These are phyloP conservation scores for Sanderia malayensis DNA, from an alignment of 30 jellyfish, hydroid and myxozoan species.

Conservation along the genomic window DNA sequence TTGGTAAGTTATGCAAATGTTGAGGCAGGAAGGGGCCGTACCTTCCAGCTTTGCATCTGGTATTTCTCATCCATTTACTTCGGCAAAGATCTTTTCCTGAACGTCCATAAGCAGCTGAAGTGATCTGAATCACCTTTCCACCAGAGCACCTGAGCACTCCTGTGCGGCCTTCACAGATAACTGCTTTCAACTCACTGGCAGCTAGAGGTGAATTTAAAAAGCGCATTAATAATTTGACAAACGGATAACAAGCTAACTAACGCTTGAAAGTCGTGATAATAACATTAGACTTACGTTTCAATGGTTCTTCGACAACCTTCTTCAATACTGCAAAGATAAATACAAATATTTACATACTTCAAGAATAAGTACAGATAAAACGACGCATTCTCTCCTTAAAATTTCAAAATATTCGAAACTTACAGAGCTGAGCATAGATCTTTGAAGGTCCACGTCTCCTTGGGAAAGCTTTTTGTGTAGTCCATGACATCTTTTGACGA, in stretches of 20 bases:
- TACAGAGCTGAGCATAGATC: slow-evolving; percentile 52
- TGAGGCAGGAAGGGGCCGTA: no score
- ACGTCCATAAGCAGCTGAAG: slow-evolving; percentile 53
- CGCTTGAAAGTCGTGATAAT: slow-evolving; percentile 4
- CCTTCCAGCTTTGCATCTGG: slow-evolving; percentile 45
- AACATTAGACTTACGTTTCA: slow-evolving; percentile 60
- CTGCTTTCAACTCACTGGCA: slow-evolving; percentile 44
- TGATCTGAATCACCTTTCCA: slow-evolving; percentile 48
- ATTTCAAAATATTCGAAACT: slow-evolving; percentile 15
- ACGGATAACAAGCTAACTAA: neutral
- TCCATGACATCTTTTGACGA: slow-evolving; percentile 28
- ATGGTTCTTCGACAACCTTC: slow-evolving; percentile 51
- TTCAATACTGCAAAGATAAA: slow-evolving; percentile 23
- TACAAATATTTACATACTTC: no score
- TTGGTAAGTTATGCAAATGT: no score
- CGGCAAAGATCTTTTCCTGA: slow-evolving; percentile 36
- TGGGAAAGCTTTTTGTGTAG: slow-evolving; percentile 22
- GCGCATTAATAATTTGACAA: neutral
- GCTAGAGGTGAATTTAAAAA: slow-evolving; percentile 41
- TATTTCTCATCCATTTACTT: slow-evolving; percentile 41
- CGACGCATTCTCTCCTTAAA: neutral
- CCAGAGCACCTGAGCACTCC: slow-evolving; percentile 48
- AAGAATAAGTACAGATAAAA: no score
- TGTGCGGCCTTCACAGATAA: slow-evolving; percentile 57
- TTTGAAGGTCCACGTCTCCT: slow-evolving; percentile 58